Evolutionary conservation across 2,797 vertebrate species (phyloP), one percentile per base, ranked within the genome.

Genomic region (Acomys russatus): DNA sequence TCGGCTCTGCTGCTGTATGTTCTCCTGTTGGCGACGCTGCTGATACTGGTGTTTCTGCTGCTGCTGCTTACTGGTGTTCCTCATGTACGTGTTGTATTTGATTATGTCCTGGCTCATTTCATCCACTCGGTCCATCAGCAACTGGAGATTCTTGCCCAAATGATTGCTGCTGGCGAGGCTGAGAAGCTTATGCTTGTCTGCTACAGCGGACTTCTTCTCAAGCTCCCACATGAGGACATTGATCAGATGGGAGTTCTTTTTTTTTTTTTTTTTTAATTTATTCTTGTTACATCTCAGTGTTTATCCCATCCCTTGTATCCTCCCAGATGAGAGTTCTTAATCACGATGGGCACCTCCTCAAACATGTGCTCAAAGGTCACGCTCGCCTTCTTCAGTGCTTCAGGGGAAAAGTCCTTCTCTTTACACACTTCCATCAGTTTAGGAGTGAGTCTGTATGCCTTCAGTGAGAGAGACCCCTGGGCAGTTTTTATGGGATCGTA

Each of bases 351-450:
- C 94, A 99, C 99, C 98, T 99, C 99, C 98, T 99, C 99, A 92
- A 99, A 99, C 99, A 99, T 99, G 96, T 99, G 99, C 98, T 99
- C 99, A 74, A 99, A 99, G 82, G 99, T 99, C 89, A 99, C 99
- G 98, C 94, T 99, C 23, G 99, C 99, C 97, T 99, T 99, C 98
- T 99, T 99, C 98, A 99, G 98, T 95, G 98, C 99, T 98, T 99
- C 99, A 54, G 99, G 99, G 98, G 99, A 99, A 98, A 99, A 99
- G 98, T 99, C 99, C 97, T 99, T 99, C 98, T 99, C 99, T 98
- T 99, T 99, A 98, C 99, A 99, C 98, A 99, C 99, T 98, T 99
- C 99, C 99, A 99, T 99, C 97, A 99, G 99, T 98, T 99, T 99
- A 49, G 99, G 99, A 91, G 99, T 99, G 91, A 99, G 99, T 93